phyloP scores from a whole-genome alignment of 2,797 vertebrate species.

The Melanotaenia maccullochi region DNA sequence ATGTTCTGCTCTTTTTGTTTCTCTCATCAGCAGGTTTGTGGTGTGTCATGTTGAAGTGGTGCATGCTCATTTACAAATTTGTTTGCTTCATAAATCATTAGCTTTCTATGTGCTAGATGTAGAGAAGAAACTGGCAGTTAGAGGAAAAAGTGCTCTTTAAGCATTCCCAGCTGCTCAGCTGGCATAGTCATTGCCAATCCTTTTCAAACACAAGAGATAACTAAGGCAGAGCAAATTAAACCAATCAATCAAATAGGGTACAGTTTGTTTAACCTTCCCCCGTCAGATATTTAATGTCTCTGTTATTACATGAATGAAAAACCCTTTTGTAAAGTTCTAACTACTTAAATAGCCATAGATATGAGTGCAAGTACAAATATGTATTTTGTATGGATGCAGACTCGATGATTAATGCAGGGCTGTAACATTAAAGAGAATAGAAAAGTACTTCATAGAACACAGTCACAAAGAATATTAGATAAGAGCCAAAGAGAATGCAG shows the following conservation, averaged over 20 bases:
- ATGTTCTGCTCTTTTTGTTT: slow-evolving; percentile 58
- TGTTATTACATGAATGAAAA: slow-evolving; percentile 57
- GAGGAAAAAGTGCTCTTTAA: slow-evolving; percentile 69
- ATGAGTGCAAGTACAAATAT: slow-evolving; percentile 21
- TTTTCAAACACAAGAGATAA: slow-evolving; percentile 56
- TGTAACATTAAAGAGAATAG: slow-evolving; percentile 34
- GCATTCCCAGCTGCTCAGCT: slow-evolving; percentile 71
- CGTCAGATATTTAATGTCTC: slow-evolving; percentile 58
- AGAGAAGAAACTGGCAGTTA: slow-evolving; percentile 63
- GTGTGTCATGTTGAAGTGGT: slow-evolving; percentile 72
- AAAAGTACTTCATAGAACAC: slow-evolving; percentile 43
- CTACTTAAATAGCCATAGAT: slow-evolving; percentile 30
- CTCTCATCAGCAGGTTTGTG: slow-evolving; percentile 80
- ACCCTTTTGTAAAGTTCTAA: slow-evolving; percentile 34
- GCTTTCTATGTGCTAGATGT: slow-evolving; percentile 48
- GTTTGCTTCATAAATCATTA: slow-evolving; percentile 79
- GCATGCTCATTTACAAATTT: slow-evolving; percentile 74
- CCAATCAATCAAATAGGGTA: slow-evolving; percentile 61
- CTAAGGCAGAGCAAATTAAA: slow-evolving; percentile 58
- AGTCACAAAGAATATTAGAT: slow-evolving; percentile 33
- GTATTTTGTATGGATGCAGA: slow-evolving; percentile 23
- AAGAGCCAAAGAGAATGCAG: slow-evolving; percentile 53
- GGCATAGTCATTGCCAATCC: slow-evolving; percentile 47
- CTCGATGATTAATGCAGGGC: slow-evolving; percentile 36
- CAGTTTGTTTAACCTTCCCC: slow-evolving; percentile 64